Evolutionary conservation across 2,113 vertebrate genomes (phyloP).

Genomic region (Lasiurus cinereus): DNA sequence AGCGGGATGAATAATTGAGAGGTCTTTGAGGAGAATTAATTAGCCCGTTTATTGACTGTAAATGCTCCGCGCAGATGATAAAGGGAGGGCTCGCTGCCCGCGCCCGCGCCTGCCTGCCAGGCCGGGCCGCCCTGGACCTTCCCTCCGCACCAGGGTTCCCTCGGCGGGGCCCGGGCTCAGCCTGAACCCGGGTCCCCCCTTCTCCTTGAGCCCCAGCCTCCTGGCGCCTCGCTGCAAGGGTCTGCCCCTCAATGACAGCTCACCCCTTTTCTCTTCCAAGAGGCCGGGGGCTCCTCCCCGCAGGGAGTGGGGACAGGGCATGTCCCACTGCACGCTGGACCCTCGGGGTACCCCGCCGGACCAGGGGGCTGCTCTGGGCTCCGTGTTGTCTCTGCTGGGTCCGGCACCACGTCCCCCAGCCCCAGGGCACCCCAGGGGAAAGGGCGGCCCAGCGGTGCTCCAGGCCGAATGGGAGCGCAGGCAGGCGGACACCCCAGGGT

Average conservation of each 20-base stretch:
- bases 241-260: neutral
- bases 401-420: too few species aligned
- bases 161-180: neutral
- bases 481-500: neutral
- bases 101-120: neutral
- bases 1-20: conserved; percentile 91
- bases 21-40: conserved; percentile 92
- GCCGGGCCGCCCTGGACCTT: neutral
- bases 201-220: too few species aligned
- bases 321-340: rapidly evolving
- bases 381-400: neutral
- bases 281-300: neutral
- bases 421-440: neutral
- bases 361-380: neutral
- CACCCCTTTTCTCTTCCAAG: neutral
- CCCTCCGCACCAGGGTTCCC: neutral
- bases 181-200: neutral
- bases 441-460: too few species aligned
- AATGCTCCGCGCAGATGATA: conserved; percentile 85
- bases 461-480: neutral
- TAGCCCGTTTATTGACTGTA: conserved; percentile 89
- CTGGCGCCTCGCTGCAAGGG: neutral
- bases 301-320: neutral
- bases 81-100: conserved; percentile 78
- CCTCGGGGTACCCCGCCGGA: neutral